Evolutionary conservation across 2,113 vertebrate genomes (phyloP).

Genomic region (Lepidothrix coronata): DNA sequence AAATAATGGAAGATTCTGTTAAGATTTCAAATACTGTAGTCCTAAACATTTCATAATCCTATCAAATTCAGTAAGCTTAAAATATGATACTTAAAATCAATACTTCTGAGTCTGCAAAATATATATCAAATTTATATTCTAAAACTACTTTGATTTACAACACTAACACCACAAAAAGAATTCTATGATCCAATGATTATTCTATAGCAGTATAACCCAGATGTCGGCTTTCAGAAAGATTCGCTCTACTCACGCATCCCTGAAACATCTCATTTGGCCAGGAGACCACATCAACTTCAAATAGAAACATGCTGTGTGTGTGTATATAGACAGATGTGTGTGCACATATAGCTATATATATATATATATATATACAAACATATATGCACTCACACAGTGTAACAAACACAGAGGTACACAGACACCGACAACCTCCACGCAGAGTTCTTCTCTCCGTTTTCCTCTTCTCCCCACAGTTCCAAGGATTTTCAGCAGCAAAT

Average conservation of each 20-base stretch:
- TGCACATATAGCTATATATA: constrained; percentile 41
- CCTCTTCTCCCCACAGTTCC: constrained; percentile 58
- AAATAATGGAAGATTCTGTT: constrained; percentile 70
- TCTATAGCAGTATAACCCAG: constrained; percentile 55
- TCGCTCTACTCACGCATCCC: constrained; percentile 47
- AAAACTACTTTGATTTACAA: constrained; percentile 72
- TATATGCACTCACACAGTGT: constrained; percentile 45
- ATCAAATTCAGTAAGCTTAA: constrained; percentile 68
- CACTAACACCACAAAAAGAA: constrained; percentile 60
- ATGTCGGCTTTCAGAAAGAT: constrained; percentile 37
- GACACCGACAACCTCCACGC: constrained; percentile 16
- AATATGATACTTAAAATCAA: constrained; percentile 72
- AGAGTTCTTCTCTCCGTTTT: constrained; percentile 25
- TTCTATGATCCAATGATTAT: constrained; percentile 47
- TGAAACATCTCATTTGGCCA: constrained; percentile 60
- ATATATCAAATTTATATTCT: constrained; percentile 70
- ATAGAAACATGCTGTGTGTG: constrained; percentile 6
- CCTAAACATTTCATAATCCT: constrained; percentile 65
- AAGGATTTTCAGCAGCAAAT: constrained; percentile 79
- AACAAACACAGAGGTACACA: neutral
- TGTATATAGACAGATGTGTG: neutral
- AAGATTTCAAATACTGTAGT: constrained; percentile 64
- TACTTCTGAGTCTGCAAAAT: constrained; percentile 71
- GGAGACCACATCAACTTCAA: constrained; percentile 23
- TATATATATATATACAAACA: constrained; percentile 50